A percentile compares a stretch with the other conserved stretches of the same genome.
These are phyloP conservation scores for Acanthosoma haemorrhoidale DNA, from an alignment of 2,888 invertebrate species.

Conservation along the genomic window DNA sequence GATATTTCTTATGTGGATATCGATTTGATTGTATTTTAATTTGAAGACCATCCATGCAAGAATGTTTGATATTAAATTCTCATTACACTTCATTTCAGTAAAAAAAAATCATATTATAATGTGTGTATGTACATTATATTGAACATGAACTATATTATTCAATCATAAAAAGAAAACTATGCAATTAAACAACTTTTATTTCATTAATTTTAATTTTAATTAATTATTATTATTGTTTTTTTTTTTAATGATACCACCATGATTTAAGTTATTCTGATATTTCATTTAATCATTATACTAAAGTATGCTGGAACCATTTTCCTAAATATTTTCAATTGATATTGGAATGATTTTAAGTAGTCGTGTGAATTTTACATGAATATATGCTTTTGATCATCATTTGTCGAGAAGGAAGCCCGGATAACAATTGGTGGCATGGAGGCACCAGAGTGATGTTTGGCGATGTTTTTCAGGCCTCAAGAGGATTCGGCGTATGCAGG, in stretches of 20 bases:
- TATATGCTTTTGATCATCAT: slow-evolving; percentile 11
- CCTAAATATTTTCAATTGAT: not conserved
- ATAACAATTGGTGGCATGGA: slow-evolving; percentile 20
- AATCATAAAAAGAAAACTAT: not conserved
- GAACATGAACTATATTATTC: no score
- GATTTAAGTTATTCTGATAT: not conserved
- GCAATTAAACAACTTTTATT: not conserved
- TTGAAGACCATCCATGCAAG: not conserved
- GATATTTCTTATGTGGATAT: no score
- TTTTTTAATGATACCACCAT: not conserved
- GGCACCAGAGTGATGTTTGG: slow-evolving; percentile 23
- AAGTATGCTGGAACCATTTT: not conserved
- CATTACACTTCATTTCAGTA: not conserved
- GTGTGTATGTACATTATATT: not conserved
- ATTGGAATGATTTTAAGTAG: slow-evolving; percentile 11
- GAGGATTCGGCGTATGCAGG: slow-evolving; percentile 93
- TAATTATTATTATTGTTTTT: not conserved
- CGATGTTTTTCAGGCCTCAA: slow-evolving; percentile 68
- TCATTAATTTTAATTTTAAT: not conserved
- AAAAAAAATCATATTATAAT: not conserved
- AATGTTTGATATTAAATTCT: not conserved
- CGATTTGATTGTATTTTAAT: not conserved
- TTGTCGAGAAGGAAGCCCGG: slow-evolving; percentile 25
- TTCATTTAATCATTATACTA: not conserved
- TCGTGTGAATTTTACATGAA: slow-evolving; percentile 16